These are phyloP conservation scores for Calliphora vicina DNA, from an alignment of 1,140 invertebrate genomes.

Conservation along the genomic window DNA sequence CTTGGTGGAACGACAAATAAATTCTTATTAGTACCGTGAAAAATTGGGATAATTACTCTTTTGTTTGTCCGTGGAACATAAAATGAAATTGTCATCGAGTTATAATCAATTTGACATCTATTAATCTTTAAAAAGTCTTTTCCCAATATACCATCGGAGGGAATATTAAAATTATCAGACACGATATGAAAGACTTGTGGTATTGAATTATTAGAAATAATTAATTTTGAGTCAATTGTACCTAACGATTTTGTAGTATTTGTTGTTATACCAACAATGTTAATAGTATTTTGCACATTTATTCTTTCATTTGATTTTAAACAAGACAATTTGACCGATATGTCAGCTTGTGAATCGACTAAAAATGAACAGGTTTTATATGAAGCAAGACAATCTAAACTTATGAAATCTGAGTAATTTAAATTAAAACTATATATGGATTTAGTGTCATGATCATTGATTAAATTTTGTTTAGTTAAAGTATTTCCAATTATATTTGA, in stretches of 20 bases:
- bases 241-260: not conserved
- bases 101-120: not conserved
- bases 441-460: not conserved
- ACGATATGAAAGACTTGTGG: not conserved
- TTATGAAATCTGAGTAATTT: not conserved
- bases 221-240: not conserved
- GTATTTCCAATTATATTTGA: no score
- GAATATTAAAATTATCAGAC: not conserved
- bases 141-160: not conserved
- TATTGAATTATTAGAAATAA: not conserved
- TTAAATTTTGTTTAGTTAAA: not conserved
- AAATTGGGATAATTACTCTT: not conserved
- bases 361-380: not conserved
- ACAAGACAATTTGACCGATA: not conserved
- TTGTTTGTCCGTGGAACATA: no score
- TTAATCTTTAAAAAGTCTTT: not conserved
- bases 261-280: not conserved
- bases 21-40: not conserved
- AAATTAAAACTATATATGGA: not conserved
- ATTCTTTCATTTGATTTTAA: not conserved
- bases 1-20: not conserved
- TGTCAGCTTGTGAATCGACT: not conserved
- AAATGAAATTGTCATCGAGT: no score
- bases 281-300: not conserved
- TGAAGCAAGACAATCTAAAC: not conserved